Evolutionary conservation across 2,888 invertebrate species (phyloP).

Genomic region (Horisme vitalbata): DNA sequence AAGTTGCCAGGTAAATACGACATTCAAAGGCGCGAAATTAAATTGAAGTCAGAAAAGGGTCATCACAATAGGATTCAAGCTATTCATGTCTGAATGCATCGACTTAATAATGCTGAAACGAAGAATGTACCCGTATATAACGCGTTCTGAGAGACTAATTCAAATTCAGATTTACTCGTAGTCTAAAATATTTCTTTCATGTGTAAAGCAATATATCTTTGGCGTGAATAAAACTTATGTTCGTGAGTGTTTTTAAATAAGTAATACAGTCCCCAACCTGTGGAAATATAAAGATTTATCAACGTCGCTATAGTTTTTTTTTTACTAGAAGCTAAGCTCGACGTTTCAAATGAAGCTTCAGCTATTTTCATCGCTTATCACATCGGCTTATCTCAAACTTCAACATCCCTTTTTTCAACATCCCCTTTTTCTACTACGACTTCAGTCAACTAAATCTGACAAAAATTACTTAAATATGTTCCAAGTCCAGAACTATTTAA

Average conservation of each 20-base stretch:
- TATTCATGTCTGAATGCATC: constrained; percentile 56
- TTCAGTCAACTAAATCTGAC: too few relatives aligned
- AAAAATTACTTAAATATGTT: too few relatives aligned
- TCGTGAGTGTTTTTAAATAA: neutral
- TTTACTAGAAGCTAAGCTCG: too few relatives aligned
- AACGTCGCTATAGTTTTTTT: too few relatives aligned
- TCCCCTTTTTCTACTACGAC: too few relatives aligned
- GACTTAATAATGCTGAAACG: constrained; percentile 57
- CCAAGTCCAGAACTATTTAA: too few relatives aligned
- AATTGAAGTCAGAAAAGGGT: constrained; percentile 66
- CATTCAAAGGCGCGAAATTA: constrained; percentile 61
- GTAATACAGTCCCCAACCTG: too few relatives aligned
- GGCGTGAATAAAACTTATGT: neutral
- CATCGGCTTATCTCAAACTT: too few relatives aligned
- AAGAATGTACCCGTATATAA: constrained; percentile 60
- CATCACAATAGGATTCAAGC: constrained; percentile 59
- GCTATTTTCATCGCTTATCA: too few relatives aligned
- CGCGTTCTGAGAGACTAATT: constrained; percentile 51
- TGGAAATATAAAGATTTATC: too few relatives aligned
- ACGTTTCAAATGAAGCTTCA: too few relatives aligned
- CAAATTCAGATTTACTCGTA: constrained; percentile 56
- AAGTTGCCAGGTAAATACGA: constrained; percentile 10
- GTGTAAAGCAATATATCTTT: constrained; percentile 35
- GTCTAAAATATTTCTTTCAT: constrained; percentile 48
- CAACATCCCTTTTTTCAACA: too few relatives aligned